Evolutionary conservation across 2,113 vertebrate species (phyloP).

Genomic region (Mobula hypostoma): DNA sequence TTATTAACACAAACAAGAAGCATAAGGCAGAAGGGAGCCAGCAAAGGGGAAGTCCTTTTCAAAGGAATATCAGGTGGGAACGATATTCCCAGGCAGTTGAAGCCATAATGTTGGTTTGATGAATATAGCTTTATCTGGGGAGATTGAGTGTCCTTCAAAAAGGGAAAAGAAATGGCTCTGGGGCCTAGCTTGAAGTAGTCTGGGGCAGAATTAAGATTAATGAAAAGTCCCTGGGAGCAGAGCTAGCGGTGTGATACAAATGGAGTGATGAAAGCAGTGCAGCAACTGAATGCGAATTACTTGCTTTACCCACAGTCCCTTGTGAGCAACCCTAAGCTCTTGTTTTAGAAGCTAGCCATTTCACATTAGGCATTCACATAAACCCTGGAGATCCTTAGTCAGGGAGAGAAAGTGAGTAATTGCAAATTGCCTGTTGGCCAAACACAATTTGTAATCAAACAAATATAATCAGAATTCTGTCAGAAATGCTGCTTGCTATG

Average conservation of each 20-base stretch:
- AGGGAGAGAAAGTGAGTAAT: slow-evolving; percentile 36
- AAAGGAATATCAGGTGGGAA: slow-evolving; percentile 33
- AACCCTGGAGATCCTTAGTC: slow-evolving; percentile 10
- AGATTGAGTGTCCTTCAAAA: slow-evolving; percentile 48
- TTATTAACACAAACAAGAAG: slow-evolving; percentile 44
- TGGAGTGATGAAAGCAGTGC: slow-evolving; percentile 46
- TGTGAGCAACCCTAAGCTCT: slow-evolving; percentile 36
- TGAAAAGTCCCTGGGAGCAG: slow-evolving; percentile 44
- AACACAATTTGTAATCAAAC: not conserved
- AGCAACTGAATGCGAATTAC: slow-evolving; percentile 47
- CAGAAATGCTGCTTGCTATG: not conserved
- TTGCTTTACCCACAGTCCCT: slow-evolving; percentile 38
- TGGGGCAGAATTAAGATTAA: slow-evolving; percentile 54
- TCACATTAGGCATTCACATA: slow-evolving; percentile 29
- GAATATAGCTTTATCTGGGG: slow-evolving; percentile 47
- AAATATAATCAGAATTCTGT: slow-evolving; percentile 39
- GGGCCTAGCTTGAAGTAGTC: slow-evolving; percentile 49
- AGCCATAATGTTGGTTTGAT: slow-evolving; percentile 45
- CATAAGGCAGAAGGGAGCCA: not conserved
- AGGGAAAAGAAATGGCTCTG: slow-evolving; percentile 47
- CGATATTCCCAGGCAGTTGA: slow-evolving; percentile 42
- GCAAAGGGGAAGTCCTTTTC: slow-evolving; percentile 40
- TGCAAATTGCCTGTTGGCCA: slow-evolving; percentile 6
- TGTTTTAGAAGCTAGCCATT: slow-evolving; percentile 33
- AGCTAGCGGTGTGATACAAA: slow-evolving; percentile 45